Percentiles rank a stretch among this genome's conserved stretches.
Conservation (phyloP, 2,888 invertebrate species). For the Sinhomidia bicolor region DNA sequence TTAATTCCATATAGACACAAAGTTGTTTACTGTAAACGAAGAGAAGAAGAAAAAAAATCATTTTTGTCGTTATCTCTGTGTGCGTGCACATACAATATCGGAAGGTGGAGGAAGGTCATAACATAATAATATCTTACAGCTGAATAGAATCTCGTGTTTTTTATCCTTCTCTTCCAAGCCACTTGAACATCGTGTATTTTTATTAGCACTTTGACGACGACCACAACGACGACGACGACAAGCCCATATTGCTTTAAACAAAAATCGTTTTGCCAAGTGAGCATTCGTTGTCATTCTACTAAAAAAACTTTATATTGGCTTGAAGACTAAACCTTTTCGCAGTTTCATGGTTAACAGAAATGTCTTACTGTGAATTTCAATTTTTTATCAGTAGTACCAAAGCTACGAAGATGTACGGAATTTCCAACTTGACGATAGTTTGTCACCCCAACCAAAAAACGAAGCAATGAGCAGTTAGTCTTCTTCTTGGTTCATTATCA, state of each 20-base stretch:
- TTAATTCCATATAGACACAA: background rate
- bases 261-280: background rate
- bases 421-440: no score
- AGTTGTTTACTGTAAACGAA: background rate
- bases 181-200: background rate
- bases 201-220: background rate
- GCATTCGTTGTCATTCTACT: background rate
- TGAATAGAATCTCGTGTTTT: background rate
- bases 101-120: background rate
- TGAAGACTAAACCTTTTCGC: no score
- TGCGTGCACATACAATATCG: background rate
- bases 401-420: no score
- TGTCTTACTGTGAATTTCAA: no score
- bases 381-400: no score
- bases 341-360: background rate
- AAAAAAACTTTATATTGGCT: no score
- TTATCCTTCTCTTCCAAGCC: background rate
- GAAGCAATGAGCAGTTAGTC: no score
- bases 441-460: no score
- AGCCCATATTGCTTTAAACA: background rate
- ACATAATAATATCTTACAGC: no score
- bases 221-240: no score
- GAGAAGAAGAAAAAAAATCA: no score
- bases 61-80: background rate
- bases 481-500: no score